Evolutionary conservation across 2,888 invertebrate genomes (phyloP).

Genomic region (Notocelia uddmanniana): DNA sequence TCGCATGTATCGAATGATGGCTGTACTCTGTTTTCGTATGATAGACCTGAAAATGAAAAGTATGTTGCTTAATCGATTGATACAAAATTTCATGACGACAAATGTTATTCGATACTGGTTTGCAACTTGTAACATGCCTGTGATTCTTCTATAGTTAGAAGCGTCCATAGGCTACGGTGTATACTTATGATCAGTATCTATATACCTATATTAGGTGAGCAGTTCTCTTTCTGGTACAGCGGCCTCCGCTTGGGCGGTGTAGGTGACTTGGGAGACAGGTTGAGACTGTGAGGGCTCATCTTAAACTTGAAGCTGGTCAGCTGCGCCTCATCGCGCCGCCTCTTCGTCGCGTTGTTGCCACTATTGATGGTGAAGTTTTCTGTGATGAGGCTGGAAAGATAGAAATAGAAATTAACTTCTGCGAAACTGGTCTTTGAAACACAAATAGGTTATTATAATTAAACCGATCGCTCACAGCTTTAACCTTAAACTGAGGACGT

Average conservation of each 20-base stretch:
- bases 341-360: constrained; percentile 75
- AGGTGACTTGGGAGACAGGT: constrained; percentile 64
- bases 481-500: too few relatives aligned
- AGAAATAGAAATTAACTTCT: constrained; percentile 25
- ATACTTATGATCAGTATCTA: too few relatives aligned
- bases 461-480: too few relatives aligned
- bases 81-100: too few relatives aligned
- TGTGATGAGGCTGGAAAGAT: constrained; percentile 79
- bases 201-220: constrained; percentile 19
- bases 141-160: too few relatives aligned
- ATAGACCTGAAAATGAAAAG: background rate
- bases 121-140: too few relatives aligned
- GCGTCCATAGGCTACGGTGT: too few relatives aligned
- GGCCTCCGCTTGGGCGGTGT: constrained; percentile 66
- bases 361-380: constrained; percentile 84
- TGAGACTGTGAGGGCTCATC: constrained; percentile 74
- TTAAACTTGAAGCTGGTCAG: constrained; percentile 72
- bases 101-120: too few relatives aligned
- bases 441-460: too few relatives aligned
- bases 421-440: too few relatives aligned
- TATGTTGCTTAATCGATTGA: background rate
- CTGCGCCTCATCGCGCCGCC: constrained; percentile 73
- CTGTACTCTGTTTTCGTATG: constrained; percentile 12
- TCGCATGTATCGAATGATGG: constrained; percentile 8
- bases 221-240: constrained; percentile 16